phyloP scores from a whole-genome alignment of 2,888 invertebrate species.

The Rhagium mordax region DNA sequence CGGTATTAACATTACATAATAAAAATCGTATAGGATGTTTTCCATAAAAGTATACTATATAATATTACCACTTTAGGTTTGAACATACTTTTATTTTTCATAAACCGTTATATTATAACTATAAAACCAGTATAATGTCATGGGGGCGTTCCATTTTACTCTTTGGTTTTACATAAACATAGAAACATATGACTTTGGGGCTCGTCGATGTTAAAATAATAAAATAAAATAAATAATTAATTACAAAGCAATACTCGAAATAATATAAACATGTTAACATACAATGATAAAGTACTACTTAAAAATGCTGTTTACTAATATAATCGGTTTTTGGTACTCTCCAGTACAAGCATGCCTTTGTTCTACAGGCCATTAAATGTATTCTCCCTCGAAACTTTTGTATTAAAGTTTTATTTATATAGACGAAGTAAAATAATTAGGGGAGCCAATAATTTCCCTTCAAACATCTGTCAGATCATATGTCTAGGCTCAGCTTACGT shows the following conservation, averaged over 20 bases:
- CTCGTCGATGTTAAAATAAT: neutral
- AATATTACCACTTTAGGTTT: too few relatives aligned
- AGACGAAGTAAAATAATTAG: conserved; percentile 41
- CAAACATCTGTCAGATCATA: conserved; percentile 43
- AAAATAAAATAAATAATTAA: conserved; percentile 1
- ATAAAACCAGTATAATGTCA: too few relatives aligned
- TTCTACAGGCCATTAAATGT: conserved; percentile 31
- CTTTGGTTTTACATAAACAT: too few relatives aligned
- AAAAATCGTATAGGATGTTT: too few relatives aligned
- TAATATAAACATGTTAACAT: neutral
- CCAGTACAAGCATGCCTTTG: conserved; percentile 28
- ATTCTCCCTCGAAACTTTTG: conserved; percentile 29
- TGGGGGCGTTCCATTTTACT: too few relatives aligned
- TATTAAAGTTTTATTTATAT: conserved; percentile 40
- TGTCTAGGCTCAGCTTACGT: conserved; percentile 32
- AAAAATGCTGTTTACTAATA: conserved; percentile 3
- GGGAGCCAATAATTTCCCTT: conserved; percentile 39
- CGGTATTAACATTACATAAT: too few relatives aligned
- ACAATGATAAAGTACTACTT: neutral
- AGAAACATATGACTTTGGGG: too few relatives aligned
- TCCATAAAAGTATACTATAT: too few relatives aligned
- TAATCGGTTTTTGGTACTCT: neutral
- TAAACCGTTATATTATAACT: too few relatives aligned
- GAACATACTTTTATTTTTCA: too few relatives aligned
- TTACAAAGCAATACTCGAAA: neutral